Base-by-base conservation (phyloP, 2,113 vertebrate species). In the Clarias macrocephalus region DNA sequence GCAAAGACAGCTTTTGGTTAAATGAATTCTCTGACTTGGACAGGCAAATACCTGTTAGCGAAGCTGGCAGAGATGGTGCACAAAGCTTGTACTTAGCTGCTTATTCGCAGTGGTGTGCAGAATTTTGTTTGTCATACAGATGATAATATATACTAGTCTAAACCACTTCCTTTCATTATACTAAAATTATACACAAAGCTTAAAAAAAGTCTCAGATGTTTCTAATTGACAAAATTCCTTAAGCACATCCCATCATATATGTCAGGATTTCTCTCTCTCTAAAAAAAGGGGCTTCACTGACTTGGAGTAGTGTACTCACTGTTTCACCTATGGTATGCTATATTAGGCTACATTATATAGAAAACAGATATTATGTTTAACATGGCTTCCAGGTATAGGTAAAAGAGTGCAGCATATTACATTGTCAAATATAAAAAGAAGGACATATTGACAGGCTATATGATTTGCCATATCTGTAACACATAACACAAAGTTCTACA, bases 381-480 rank as follows among this genome's bases (percentile, higher is more conserved):
- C 9, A 25, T 15, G 23, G 54, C 7, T 76, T 54, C 5, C n/a
- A 5, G 11, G 52, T n/a, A 54, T 76, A n/a, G n/a, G 16, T n/a
- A 52, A 76, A 76, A 76, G 8, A 23, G 23, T n/a, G 11, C 11
- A 52, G 42, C 33, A 72, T 18, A 28, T 57, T 80, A 59, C 23
- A 59, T 59, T 79, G n/a, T 80, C 59, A 80, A 81, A 80, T 80
- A 56, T 19, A 81, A 68, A 3, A 16, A 81, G 80, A 76, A 75
- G 42, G 28, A 73, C 57, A 56, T 63, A 18, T 54, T 84, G 75
- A 42, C 59, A 48, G 60, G 75, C 8, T 80, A 52, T 86, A 54
- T 73, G 65, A 73, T 88, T 66, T 18, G 18, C 42, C 23, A 65
- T 79, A 54, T 15, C 42, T 16, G 48, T 77, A 23, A 12, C 16